Evolutionary conservation across 2,113 vertebrate genomes (phyloP), one percentile per base, ranked within the genome.

Genomic region (Hylia prasina): DNA sequence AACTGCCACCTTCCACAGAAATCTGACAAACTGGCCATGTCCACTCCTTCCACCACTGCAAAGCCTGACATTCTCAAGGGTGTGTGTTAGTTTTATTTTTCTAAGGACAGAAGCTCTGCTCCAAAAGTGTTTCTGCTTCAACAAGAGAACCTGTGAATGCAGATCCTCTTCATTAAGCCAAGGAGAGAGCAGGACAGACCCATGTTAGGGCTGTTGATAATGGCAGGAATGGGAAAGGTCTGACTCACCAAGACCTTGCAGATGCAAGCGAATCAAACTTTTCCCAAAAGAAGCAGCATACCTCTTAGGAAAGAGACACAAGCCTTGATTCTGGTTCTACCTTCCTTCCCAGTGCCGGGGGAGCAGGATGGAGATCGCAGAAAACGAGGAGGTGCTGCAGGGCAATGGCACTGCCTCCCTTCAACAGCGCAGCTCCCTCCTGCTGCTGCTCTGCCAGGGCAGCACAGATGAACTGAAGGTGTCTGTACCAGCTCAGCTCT

Each of bases 351-450:
- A 79, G 64, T 2, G 3, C 77, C 23, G 84, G 15, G 20, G 71
- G n/a, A 92, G 90, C 56, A 63, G 76, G 72, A 76, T 4, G 10
- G 53, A 50, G 75, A 45, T 0, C 18, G 80, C 68, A 78, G 80
- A 42, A 30, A 75, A 50, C 0, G 0, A 31, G 0, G 27, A 63
- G 51, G 11, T 40, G 16, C 89, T 61, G 48, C 53, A 54, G 33
- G 44, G 37, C 63, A 70, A 51, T 1, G 12, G 66, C 87, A 23
- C 13, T 7, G 42, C 80, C 39, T 7, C 17, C 80, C 50, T 40
- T 8, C 19, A 9, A 6, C 24, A 57, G 25, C 56, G 40, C 85
- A 64, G 64, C 82, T 70, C 10, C 54, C 56, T 42, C 40, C 79
- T 73, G 76, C 53, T 73, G 76, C 53, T 47, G 66, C n/a, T n/a